Conservation (phyloP, 2,888 invertebrate genomes). For the Agrilus cyanescens region DNA sequence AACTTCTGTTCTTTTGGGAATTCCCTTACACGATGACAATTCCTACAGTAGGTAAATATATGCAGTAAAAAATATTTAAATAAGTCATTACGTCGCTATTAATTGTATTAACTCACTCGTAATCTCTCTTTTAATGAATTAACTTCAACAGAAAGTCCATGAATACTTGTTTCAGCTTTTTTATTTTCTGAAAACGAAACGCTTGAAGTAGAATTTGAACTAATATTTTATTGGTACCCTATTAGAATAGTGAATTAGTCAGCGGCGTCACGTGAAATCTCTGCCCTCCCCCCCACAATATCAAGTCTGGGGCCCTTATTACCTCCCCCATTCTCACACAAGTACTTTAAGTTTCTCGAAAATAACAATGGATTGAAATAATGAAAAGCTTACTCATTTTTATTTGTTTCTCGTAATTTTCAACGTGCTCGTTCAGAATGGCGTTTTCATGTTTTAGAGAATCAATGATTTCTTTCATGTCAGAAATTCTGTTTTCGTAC, state of each 20-base stretch:
- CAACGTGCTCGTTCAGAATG: slow-evolving; percentile 8
- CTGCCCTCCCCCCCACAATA: no score
- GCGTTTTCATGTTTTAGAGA: slow-evolving; percentile 13
- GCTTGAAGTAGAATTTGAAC: no score
- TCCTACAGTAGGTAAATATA: not conserved
- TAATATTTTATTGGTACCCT: no score
- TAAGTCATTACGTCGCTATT: not conserved
- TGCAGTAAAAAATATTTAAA: no score
- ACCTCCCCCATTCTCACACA: no score
- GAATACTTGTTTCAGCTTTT: slow-evolving; percentile 10
- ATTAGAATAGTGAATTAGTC: no score
- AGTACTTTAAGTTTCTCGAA: no score
- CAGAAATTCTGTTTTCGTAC: slow-evolving; percentile 9
- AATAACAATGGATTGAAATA: no score
- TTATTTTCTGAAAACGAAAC: slow-evolving; percentile 7
- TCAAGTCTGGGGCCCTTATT: no score
- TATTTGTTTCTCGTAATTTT: slow-evolving; percentile 12
- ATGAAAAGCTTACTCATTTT: slow-evolving; percentile 7
- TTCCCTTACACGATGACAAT: slow-evolving; percentile 8
- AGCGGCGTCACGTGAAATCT: no score
- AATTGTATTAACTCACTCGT: slow-evolving; percentile 4
- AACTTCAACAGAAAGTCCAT: slow-evolving; percentile 10
- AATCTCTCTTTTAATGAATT: slow-evolving; percentile 9
- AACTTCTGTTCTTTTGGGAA: slow-evolving; percentile 11
- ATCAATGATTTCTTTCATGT: slow-evolving; percentile 10